Percentiles rank a stretch among this genome's conserved stretches.
phyloP scores from a whole-genome alignment of 1,140 invertebrate genomes.

The Drosophila novamexicana region DNA sequence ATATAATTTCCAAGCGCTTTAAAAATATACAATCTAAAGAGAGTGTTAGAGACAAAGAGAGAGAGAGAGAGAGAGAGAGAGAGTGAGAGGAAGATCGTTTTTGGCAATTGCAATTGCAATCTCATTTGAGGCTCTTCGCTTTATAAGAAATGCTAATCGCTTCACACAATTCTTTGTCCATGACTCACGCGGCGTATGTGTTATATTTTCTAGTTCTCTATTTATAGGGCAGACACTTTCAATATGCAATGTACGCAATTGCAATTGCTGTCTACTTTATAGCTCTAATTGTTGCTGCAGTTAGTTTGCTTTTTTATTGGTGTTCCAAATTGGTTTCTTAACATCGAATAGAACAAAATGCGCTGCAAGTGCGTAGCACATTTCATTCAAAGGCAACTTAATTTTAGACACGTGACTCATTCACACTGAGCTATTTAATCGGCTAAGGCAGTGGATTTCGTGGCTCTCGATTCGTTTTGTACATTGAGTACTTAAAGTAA shows the following conservation, averaged over 20 bases:
- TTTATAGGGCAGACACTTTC: slow-evolving; percentile 35
- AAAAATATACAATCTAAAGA: too few species aligned
- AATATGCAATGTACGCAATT: slow-evolving; percentile 12
- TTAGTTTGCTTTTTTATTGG: slow-evolving; percentile 11
- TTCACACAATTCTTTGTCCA: not conserved
- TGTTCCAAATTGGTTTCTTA: not conserved
- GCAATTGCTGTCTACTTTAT: slow-evolving; percentile 21
- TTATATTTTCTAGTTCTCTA: slow-evolving; percentile 16
- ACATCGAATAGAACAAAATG: not conserved
- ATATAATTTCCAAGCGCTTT: too few species aligned
- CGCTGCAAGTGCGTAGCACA: too few species aligned
- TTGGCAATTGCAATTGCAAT: not conserved
- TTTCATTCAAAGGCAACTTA: slow-evolving; percentile 12
- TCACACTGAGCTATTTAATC: slow-evolving; percentile 16
- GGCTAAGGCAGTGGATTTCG: slow-evolving; percentile 16
- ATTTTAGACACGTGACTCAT: slow-evolving; percentile 34
- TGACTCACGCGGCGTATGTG: slow-evolving; percentile 47
- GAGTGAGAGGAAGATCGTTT: too few species aligned
- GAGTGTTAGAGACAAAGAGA: too few species aligned
- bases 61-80: too few species aligned
- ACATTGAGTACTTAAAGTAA: not conserved
- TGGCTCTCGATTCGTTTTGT: not conserved
- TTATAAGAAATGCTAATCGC: not conserved
- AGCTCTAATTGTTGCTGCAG: slow-evolving; percentile 17
- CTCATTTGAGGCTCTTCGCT: not conserved